phyloP scores from a whole-genome alignment of 2,113 vertebrate species.

The Percopsis transmontana region DNA sequence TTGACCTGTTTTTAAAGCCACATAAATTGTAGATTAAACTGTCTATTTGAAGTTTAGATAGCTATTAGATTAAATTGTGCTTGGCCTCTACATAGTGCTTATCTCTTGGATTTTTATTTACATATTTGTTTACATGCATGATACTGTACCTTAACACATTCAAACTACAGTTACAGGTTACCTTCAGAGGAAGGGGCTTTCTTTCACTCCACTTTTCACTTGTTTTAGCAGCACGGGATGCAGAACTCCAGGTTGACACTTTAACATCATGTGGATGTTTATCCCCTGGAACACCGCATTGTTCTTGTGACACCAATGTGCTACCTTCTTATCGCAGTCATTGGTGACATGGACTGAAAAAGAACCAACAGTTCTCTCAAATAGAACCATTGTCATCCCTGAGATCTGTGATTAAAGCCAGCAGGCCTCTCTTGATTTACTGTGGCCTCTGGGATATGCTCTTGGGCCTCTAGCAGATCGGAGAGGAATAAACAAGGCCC shows the following conservation, averaged over 20 bases:
- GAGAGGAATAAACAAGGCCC: slow-evolving; percentile 62
- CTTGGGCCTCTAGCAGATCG: slow-evolving; percentile 42
- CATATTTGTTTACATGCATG: too few species aligned
- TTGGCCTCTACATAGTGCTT: too few species aligned
- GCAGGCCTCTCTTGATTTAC: slow-evolving; percentile 39
- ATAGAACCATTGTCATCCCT: slow-evolving; percentile 11
- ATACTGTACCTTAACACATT: too few species aligned
- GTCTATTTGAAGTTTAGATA: too few species aligned
- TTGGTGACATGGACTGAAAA: slow-evolving; percentile 8
- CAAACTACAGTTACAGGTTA: too few species aligned
- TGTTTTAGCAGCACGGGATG: background rate
- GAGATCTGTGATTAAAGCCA: slow-evolving; percentile 48
- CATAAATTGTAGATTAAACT: too few species aligned
- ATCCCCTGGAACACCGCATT: slow-evolving; percentile 21
- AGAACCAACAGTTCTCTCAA: slow-evolving; percentile 17
- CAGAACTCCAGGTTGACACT: background rate
- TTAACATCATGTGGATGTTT: background rate
- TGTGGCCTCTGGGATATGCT: slow-evolving; percentile 38
- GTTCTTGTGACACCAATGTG: background rate
- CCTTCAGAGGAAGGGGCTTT: too few species aligned
- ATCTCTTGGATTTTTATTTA: too few species aligned
- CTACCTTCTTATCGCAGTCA: background rate
- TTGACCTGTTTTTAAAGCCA: too few species aligned
- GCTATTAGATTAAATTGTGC: too few species aligned
- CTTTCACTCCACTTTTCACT: background rate